Evolutionary conservation across 2,113 vertebrate species (phyloP), one percentile per base, ranked within the genome.

Genomic region (Zeus faber): DNA sequence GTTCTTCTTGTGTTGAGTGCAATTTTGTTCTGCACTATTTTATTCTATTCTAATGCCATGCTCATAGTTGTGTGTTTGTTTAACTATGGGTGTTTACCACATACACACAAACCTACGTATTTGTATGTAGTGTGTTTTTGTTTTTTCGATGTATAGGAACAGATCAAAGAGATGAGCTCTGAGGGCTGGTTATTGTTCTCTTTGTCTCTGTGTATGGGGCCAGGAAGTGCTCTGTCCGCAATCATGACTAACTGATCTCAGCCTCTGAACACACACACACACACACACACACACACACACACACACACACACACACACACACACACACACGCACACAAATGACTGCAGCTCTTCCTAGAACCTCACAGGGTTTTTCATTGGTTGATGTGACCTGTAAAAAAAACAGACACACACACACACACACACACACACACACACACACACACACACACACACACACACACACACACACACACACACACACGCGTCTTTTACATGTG

Each of bases 131-230:
- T 49, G 33, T 49, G 45, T 46, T 11, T 59, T 56, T 39, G 37
- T 51, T 4, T 56, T 56, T 23, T 49, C 56, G 31, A 67, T n/a
- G 51, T 14, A 51, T 14, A 66, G 26, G 35, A 39, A 45, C 5
- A 35, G 65, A 82, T 82, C 72, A 82, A 76, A 85, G 72, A 66
- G 59, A 54, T 29, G 24, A 29, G 22, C 54, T 33, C 16, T 31
- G 7, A 65, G 62, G 56, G 46, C 77, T 75, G 70, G 47, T 66
- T 65, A 75, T 61, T 67, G 67, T 26, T 22, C 13, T 9, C 14
- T 29, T 16, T 52, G 22, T 51, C 27, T 75, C 59, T 66, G 26
- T 65, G 70, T 59, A 69, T 57, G 72, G 69, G 70, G 56, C 58
- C 69, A 79, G 73, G 69, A 75, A 80, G 81, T 65, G 18, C 40